A percentile compares a stretch with the other conserved stretches of the same genome.
phyloP scores from a whole-genome alignment of 2,113 vertebrate genomes.

The Epinephelus moara region DNA sequence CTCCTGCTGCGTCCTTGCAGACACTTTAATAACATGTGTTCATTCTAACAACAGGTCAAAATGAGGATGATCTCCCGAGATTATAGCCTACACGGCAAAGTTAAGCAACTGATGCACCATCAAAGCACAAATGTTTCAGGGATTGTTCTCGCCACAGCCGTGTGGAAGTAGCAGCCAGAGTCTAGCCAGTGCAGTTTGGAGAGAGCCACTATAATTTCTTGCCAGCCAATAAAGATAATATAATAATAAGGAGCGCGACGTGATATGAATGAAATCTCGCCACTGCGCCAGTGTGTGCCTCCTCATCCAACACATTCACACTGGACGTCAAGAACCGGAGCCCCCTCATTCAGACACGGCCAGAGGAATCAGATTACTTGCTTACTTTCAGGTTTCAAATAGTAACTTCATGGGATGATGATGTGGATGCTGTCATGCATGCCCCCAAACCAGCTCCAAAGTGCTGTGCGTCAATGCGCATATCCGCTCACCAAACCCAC shows the following conservation, averaged over 20 bases:
- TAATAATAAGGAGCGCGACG: constrained; percentile 53
- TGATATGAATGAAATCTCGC: constrained; percentile 75
- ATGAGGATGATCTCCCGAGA: constrained; percentile 10
- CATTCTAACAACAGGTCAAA: constrained; percentile 40
- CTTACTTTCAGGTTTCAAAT: not conserved
- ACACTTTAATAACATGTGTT: not conserved
- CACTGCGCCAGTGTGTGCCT: constrained; percentile 68
- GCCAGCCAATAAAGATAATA: constrained; percentile 26
- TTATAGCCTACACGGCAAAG: constrained; percentile 24
- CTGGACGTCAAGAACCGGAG: not conserved
- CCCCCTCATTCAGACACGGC: not conserved
- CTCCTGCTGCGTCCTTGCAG: not conserved
- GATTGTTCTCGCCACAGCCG: too few relatives aligned
- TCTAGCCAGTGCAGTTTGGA: not conserved
- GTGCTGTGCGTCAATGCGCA: constrained; percentile 69
- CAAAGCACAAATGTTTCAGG: not conserved
- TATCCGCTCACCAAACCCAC: constrained; percentile 15
- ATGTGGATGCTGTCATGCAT: not conserved
- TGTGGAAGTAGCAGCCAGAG: not conserved
- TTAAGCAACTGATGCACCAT: constrained; percentile 39
- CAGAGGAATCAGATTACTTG: not conserved
- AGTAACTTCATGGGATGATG: not conserved
- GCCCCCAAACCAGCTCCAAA: constrained; percentile 39
- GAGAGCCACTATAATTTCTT: not conserved
- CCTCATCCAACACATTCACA: constrained; percentile 24